phyloP scores from a whole-genome alignment of 1,140 invertebrate genomes.

The Aphaenogaster ashmeadi region DNA sequence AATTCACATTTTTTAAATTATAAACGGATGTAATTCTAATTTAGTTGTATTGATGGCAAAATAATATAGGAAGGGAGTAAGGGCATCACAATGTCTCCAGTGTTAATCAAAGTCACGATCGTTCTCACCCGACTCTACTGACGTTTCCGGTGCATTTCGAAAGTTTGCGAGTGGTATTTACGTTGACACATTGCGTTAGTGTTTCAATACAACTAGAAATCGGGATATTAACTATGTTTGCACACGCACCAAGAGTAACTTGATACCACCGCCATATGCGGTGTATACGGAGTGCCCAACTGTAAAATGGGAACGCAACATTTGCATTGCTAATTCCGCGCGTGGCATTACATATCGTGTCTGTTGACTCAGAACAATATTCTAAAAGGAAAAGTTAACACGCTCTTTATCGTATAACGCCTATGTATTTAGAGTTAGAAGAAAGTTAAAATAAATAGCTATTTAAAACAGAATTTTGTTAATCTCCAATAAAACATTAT shows the following conservation, averaged over 20 bases:
- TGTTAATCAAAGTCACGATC: constrained; percentile 3
- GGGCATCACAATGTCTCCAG: background rate
- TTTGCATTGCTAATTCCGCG: constrained; percentile 74
- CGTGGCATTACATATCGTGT: constrained; percentile 54
- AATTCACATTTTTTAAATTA: background rate
- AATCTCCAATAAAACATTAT: background rate
- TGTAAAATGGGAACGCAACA: constrained; percentile 71
- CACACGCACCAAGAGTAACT: constrained; percentile 60
- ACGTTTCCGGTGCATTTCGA: constrained; percentile 63
- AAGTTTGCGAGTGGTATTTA: constrained; percentile 65
- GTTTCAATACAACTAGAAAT: constrained; percentile 67
- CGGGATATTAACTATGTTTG: constrained; percentile 73
- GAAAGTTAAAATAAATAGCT: background rate
- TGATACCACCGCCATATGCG: constrained; percentile 54
- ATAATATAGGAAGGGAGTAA: background rate
- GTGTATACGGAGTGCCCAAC: constrained; percentile 67
- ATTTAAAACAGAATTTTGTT: background rate
- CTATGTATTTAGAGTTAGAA: background rate
- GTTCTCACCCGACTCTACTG: background rate
- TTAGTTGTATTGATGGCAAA: background rate
- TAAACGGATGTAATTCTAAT: background rate
- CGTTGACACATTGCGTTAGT: constrained; percentile 66
- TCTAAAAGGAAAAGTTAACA: constrained; percentile 11
- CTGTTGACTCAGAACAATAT: constrained; percentile 56
- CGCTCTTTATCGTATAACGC: background rate